phyloP scores from a whole-genome alignment of 2,888 invertebrate species.

The Adelognathus sp. region DNA sequence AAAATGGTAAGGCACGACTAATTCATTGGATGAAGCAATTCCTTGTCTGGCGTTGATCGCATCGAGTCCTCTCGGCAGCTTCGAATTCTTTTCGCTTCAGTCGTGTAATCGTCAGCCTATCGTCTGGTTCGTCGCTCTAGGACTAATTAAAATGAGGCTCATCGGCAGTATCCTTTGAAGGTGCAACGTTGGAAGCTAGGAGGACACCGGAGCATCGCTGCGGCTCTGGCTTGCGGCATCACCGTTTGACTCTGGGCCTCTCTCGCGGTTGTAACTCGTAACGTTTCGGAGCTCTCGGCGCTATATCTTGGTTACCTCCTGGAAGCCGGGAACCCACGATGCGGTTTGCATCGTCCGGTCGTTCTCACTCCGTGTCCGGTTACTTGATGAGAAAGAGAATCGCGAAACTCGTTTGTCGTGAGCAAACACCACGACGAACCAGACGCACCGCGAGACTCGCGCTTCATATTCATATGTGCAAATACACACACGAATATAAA shows the following conservation, averaged over 20 bases:
- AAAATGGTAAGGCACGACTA: no score
- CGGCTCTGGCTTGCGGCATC: slow-evolving; percentile 53
- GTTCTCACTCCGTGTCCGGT: slow-evolving; percentile 47
- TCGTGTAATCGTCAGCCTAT: background rate
- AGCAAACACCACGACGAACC: slow-evolving; percentile 29
- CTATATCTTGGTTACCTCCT: background rate
- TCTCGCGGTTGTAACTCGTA: slow-evolving; percentile 52
- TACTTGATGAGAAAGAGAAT: slow-evolving; percentile 36
- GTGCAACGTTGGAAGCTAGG: background rate
- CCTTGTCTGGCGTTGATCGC: background rate
- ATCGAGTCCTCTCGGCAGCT: no score
- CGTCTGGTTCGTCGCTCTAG: background rate
- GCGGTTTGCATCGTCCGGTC: slow-evolving; percentile 51
- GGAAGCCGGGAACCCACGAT: slow-evolving; percentile 57
- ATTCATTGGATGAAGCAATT: background rate
- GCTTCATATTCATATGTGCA: background rate
- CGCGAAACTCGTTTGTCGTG: slow-evolving; percentile 41
- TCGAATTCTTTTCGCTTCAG: background rate
- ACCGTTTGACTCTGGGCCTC: slow-evolving; percentile 52
- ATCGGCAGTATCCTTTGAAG: slow-evolving; percentile 18
- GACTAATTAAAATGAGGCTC: slow-evolving; percentile 7
- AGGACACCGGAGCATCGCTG: slow-evolving; percentile 26
- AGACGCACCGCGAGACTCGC: background rate
- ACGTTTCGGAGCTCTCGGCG: slow-evolving; percentile 41
- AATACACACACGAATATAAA: background rate